phyloP scores from a whole-genome alignment of 2,888 invertebrate species.

The Tyria jacobaeae region DNA sequence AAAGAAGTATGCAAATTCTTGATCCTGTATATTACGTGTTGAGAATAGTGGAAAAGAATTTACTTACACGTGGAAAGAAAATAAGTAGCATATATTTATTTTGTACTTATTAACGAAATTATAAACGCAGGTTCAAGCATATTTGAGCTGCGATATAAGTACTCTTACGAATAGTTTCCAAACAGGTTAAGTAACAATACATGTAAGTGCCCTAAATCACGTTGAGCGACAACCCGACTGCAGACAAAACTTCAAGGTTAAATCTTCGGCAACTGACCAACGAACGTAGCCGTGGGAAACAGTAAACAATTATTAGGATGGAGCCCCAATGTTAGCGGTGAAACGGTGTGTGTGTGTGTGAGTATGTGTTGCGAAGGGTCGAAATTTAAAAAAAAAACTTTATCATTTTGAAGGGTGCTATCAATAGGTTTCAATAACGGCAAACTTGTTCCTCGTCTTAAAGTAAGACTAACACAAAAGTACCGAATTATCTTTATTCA shows the following conservation, averaged over 20 bases:
- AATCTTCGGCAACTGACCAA: slow-evolving; percentile 47
- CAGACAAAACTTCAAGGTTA: slow-evolving; percentile 53
- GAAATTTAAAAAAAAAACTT: not conserved
- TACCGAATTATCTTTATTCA: not conserved
- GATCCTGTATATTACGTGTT: slow-evolving; percentile 14
- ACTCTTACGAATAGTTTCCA: slow-evolving; percentile 18
- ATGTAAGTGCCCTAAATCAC: slow-evolving; percentile 42
- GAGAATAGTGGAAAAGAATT: slow-evolving; percentile 15
- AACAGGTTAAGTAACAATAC: slow-evolving; percentile 50
- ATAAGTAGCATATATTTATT: not conserved
- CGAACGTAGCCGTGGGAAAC: slow-evolving; percentile 51
- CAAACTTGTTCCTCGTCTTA: not conserved
- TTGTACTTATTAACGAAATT: too few species aligned
- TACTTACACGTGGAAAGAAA: not conserved
- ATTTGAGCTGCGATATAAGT: too few species aligned
- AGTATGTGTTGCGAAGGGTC: slow-evolving; percentile 1
- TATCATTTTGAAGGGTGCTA: not conserved
- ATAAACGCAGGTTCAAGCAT: too few species aligned
- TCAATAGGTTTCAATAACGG: too few species aligned
- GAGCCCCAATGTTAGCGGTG: slow-evolving; percentile 31
- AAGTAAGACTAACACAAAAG: not conserved
- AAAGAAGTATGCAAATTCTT: slow-evolving; percentile 21
- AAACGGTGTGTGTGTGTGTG: not conserved
- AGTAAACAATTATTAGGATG: slow-evolving; percentile 40
- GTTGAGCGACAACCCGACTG: slow-evolving; percentile 45